Evolutionary conservation across 2,797 vertebrate genomes (phyloP), one percentile per base, ranked within the genome.

Genomic region (Buphagus erythrorhynchus): DNA sequence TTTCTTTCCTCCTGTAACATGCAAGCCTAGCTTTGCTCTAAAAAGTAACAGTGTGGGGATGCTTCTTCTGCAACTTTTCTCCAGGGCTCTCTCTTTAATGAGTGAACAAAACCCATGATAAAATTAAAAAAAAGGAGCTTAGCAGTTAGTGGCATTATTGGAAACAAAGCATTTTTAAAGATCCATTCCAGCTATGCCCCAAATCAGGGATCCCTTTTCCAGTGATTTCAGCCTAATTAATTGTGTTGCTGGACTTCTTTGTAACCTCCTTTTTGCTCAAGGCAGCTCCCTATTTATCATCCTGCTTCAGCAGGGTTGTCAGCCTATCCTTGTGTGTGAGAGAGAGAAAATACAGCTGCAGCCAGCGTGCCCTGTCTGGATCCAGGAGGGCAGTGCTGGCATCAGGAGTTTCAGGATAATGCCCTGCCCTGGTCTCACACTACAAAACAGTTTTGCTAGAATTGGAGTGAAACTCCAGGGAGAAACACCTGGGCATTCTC

Each of bases 111-210:
- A 59, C 19, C 40, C 13, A 38, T 1, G 13, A 59, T 7, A 55
- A 26, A 76, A 58, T 22, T 28, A 77, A 63, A 46, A 5, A 49
- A 69, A 25, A 9, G 10, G 22, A 87, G 11, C 13, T 71, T 40
- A 42, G 51, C 45, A 71, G 17, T 68, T 57, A 59, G 24, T 38
- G 2, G 0, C 49, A 65, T 0, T 0, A 78, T 63, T 20, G 12
- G 11, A 73, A 76, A 28, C 14, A 45, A 79, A 46, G 8, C 42
- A 10, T 55, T 83, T 91, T 86, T 21, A 65, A 68, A 71, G 22
- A 43, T 36, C 26, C 38, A 22, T 61, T 83, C 21, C 63, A 79
- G 54, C 61, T 62, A 51, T 35, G 33, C 25, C 49, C 43, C 55
- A 40, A 75, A 69, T 45, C 49, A 73, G 12, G 28, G 31, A 66